Conservation (phyloP, 2,113 vertebrate genomes). For the Odocoileus virginianus region DNA sequence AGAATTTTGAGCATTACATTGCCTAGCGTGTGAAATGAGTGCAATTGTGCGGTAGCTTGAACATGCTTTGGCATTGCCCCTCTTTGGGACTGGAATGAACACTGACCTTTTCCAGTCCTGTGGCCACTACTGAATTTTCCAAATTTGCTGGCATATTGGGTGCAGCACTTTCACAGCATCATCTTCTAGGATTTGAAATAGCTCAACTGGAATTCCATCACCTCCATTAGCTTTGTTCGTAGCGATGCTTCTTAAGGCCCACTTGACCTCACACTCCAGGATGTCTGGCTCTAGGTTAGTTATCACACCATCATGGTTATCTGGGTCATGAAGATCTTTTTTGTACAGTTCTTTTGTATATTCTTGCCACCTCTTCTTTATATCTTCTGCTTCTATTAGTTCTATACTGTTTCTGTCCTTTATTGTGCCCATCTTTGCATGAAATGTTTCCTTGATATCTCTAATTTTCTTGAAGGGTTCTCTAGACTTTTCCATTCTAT, state of each 20-base stretch:
- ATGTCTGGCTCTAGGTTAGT: neutral
- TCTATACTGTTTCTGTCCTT: neutral
- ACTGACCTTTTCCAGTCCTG: neutral
- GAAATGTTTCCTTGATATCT: neutral
- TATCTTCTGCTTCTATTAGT: neutral
- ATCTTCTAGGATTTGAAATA: neutral
- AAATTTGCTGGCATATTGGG: neutral
- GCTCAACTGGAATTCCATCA: neutral
- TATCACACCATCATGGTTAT: neutral
- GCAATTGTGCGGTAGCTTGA: neutral
- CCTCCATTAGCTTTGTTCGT: neutral
- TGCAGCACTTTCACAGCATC: neutral
- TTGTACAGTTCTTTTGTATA: neutral
- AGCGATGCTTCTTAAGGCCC: neutral
- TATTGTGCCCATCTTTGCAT: neutral
- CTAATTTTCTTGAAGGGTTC: neutral
- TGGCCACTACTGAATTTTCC: neutral
- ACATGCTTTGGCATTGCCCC: neutral
- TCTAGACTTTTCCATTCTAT: neutral
- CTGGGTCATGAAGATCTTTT: neutral
- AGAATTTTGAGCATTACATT: neutral
- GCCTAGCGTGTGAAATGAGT: neutral
- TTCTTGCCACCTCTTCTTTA: neutral
- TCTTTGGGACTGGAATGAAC: neutral
- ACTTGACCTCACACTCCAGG: neutral